phyloP scores from a whole-genome alignment of 2,113 vertebrate genomes.

The Tenebrosternarchus preto region DNA sequence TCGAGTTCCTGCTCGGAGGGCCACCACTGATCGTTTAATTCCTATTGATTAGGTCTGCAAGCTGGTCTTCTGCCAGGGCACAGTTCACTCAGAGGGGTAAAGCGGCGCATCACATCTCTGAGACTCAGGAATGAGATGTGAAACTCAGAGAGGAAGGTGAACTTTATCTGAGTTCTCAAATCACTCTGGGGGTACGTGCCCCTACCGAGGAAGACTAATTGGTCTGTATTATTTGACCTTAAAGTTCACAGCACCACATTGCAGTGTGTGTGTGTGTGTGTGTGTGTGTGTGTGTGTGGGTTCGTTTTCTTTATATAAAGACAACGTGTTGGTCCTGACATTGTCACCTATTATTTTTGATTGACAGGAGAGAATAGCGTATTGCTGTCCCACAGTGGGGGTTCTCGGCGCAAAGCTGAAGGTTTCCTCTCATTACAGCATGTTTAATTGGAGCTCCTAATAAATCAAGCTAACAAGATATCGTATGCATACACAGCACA shows the following conservation, averaged over 20 bases:
- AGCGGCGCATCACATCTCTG: not conserved
- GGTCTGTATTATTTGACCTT: not conserved
- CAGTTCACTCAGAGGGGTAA: not conserved
- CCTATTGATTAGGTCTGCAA: conserved; percentile 51
- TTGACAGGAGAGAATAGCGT: conserved; percentile 22
- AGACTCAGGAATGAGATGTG: not conserved
- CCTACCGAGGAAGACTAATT: not conserved
- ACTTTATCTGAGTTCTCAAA: not conserved
- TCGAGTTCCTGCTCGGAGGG: conserved; percentile 38
- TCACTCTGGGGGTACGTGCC: not conserved
- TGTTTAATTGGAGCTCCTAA: conserved; percentile 60
- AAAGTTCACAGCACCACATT: not conserved
- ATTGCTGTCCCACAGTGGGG: not conserved
- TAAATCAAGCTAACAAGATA: conserved; percentile 58
- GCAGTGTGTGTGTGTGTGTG: not conserved
- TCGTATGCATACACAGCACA: conserved; percentile 45
- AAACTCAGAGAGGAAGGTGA: not conserved
- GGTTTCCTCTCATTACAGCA: conserved; percentile 45
- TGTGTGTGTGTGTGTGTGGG: not conserved
- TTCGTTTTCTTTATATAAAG: not conserved
- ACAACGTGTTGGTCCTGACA: not conserved
- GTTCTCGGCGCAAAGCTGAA: not conserved
- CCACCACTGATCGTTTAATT: conserved; percentile 34
- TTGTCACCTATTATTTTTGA: conserved; percentile 1
- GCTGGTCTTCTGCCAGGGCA: conserved; percentile 1